Conservation (phyloP, 2,888 invertebrate genomes). For the Eristalis tenax region DNA sequence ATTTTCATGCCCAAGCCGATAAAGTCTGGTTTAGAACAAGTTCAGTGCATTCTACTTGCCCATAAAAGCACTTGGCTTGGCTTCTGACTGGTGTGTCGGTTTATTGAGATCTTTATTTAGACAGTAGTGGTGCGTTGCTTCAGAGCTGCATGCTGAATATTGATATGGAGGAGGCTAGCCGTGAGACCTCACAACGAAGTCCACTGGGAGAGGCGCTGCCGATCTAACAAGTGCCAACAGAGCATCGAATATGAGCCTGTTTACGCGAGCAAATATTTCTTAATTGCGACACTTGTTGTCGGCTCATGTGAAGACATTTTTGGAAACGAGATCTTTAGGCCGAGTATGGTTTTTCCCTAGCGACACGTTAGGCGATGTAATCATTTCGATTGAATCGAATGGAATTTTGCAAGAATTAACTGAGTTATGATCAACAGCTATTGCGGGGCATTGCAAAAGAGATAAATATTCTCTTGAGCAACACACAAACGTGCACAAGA, state of each 20-base stretch:
- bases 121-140: neutral
- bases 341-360: neutral
- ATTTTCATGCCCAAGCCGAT: constrained; percentile 39
- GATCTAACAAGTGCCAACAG: neutral
- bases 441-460: neutral
- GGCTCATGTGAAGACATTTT: neutral
- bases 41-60: constrained; percentile 43
- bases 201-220: neutral
- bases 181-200: neutral
- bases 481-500: too few relatives aligned
- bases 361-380: neutral
- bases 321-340: neutral
- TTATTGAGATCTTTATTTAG: neutral
- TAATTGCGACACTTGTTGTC: neutral
- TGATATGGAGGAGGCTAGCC: neutral
- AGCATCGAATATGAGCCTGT: neutral
- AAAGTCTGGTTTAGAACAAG: constrained; percentile 40
- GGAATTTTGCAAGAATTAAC: neutral
- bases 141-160: neutral
- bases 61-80: constrained; percentile 27
- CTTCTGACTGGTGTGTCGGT: neutral
- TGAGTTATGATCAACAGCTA: neutral
- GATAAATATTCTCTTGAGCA: neutral
- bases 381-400: neutral
- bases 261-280: neutral